phyloP scores from a whole-genome alignment of 2,113 vertebrate species.

The Pelusios castaneus region DNA sequence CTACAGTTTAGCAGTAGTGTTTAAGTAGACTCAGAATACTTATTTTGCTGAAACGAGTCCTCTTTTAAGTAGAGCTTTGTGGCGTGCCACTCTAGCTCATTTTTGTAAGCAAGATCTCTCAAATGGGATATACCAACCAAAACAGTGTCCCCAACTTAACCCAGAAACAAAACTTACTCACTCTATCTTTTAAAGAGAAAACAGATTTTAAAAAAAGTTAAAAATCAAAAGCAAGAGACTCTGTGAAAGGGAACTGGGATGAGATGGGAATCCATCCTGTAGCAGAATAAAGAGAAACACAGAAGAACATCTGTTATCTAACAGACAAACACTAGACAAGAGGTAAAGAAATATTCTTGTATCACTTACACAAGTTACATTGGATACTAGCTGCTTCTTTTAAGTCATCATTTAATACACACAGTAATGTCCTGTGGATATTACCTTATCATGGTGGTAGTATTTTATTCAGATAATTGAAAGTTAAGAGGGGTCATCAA shows the following conservation, averaged over 20 bases:
- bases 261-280: conserved; percentile 28
- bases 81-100: not conserved
- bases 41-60: not conserved
- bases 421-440: not conserved
- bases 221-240: not conserved
- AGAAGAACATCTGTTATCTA: not conserved
- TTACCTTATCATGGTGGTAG: not conserved
- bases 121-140: not conserved
- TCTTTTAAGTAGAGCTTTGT: not conserved
- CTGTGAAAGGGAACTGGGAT: not conserved
- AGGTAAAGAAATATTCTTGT: not conserved
- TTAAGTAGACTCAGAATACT: not conserved
- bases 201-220: not conserved
- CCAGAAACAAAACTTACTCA: not conserved
- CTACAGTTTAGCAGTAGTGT: not conserved
- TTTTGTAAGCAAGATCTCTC: not conserved
- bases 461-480: not conserved
- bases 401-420: not conserved
- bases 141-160: not conserved
- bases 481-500: not conserved
- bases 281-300: conserved; percentile 61
- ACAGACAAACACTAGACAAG: not conserved
- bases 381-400: not conserved
- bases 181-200: not conserved
- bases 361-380: rapidly evolving